Conservation (phyloP, 37 sponge, comb jelly and placozoan species). For the Cladorhizidae sp. region DNA sequence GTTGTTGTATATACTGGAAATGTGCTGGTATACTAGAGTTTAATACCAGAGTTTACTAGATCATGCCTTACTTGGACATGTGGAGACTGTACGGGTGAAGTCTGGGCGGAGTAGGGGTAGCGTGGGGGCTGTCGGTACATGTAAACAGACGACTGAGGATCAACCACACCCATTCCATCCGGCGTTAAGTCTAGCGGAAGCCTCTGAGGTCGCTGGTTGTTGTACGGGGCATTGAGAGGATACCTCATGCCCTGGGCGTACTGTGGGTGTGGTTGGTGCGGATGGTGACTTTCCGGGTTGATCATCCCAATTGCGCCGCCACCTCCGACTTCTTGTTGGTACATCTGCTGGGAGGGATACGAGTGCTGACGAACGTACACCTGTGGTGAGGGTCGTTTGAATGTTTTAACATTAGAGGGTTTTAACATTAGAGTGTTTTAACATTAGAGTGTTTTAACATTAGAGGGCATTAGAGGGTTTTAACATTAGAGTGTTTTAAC, state of each 20-base stretch:
- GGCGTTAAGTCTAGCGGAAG: neutral
- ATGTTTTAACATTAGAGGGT: neutral
- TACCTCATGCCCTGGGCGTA: conserved; percentile 14
- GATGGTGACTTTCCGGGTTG: neutral
- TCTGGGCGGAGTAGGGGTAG: conserved; percentile 28
- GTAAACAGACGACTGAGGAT: conserved; percentile 11
- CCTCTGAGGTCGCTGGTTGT: conserved; percentile 31
- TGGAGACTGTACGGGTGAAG: conserved; percentile 36
- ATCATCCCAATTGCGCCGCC: neutral
- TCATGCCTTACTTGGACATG: conserved; percentile 17
- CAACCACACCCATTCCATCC: neutral
- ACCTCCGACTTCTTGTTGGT: neutral
- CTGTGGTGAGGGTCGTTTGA: neutral
- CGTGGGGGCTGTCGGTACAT: conserved; percentile 44
- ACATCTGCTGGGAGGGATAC: neutral
- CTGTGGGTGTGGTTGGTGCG: neutral
- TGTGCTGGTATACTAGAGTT: neutral
- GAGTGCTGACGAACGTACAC: neutral
- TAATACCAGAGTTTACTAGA: neutral
- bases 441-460: neutral
- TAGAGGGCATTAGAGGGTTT: neutral
- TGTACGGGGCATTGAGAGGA: neutral
- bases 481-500: neutral
- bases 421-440: neutral
- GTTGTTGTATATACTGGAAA: too few species aligned